Evolutionary conservation across 1,140 invertebrate species (phyloP), one percentile per base, ranked within the genome.

Genomic region (Eupeodes corollae): DNA sequence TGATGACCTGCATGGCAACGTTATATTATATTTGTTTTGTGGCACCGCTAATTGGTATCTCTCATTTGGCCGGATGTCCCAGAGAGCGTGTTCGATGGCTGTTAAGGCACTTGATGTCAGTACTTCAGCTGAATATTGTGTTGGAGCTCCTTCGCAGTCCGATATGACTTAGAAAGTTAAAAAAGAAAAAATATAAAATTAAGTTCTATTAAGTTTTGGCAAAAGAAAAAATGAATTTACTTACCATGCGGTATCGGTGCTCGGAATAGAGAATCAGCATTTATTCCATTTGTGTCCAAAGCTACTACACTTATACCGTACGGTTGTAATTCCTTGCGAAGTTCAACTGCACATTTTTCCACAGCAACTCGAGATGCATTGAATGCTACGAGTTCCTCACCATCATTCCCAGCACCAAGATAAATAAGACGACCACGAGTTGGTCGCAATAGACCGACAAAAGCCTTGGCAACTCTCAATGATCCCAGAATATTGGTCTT

Each of bases 401-500:
- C 71, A 16, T 68, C 68, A 19, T 58, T 52, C 14, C 62, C 61
- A 1, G 59, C 69, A 70, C 74, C 79, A 37, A 81, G 68, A 51
- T 78, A 80, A 43, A 80, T 73, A 8, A 81, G 73, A 38, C 79
- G 67, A 19, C 79, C 79, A 44, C 73, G 70, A 1, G 44, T 68
- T 10, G 66, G 66, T 15, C 76, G 74, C 34, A 84, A 63, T 39
- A 88, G 70, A 1, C 82, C 79, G 46, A 84, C 76, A 68, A 86
- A 86, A 3, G 83, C 80, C 45, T 84, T 73, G 8, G 83, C 82
- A 12, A 84, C 78, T 30, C 84, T 75, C 48, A 88, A 65, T 12
- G 84, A 79, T 1, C 84, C 85, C 8, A 88, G 70, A 33, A 88
- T 78, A 57, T 87, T 88, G 37, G 80, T 79, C 48, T 81, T 77